Evolutionary conservation across 2,888 invertebrate species (phyloP), one percentile per base, ranked within the genome.

Genomic region (Cyclophora albipunctata): DNA sequence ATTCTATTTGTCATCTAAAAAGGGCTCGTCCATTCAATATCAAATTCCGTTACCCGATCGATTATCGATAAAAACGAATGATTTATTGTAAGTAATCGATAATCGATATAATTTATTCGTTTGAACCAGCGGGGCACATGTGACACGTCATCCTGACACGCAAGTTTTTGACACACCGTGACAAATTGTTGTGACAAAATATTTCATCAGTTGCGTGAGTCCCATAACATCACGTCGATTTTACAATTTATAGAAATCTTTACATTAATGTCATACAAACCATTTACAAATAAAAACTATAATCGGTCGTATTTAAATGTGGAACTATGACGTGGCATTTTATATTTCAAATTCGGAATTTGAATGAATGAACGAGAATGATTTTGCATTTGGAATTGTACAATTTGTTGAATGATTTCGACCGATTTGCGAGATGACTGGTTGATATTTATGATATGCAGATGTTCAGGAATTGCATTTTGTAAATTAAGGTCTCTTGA

Each of bases 151-250:
- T 62, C 69, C 59, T 87, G 86, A 87, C 81, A 70, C 62, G 82
- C 79, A 65, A 71, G 63, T 81, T 78, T 73, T 58, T 76, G 85
- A 85, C 87, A 81, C 70, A 61, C 75, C 81, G 67, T 87, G 84
- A 88, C 88, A 83, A 88, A 88, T 88, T 87, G 83, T 87, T 86
- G 75, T 88, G 88, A 87, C 88, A 87, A 86, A 87, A 88, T 86
- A 88, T 88, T 88, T 87, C 86, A 88, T 84, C 86, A 85, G 83
- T 82, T 83, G 81, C 81, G 69, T 83, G 78, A 80, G 78, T 74
- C 83, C 81, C 79, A 57, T 50, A 59, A 61, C 53, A 56, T 59
- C 59, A 61, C 58, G 59, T 57, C 57, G 6, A 20, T 43, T 43
- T 7, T 34, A 2, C 47, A 45, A 52, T 45, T 53, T 45, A 43